Percentiles rank a stretch among this genome's conserved stretches.
These are phyloP conservation scores for Conus ventricosus DNA, from an alignment of 1,140 invertebrate genomes.

Conservation along the genomic window DNA sequence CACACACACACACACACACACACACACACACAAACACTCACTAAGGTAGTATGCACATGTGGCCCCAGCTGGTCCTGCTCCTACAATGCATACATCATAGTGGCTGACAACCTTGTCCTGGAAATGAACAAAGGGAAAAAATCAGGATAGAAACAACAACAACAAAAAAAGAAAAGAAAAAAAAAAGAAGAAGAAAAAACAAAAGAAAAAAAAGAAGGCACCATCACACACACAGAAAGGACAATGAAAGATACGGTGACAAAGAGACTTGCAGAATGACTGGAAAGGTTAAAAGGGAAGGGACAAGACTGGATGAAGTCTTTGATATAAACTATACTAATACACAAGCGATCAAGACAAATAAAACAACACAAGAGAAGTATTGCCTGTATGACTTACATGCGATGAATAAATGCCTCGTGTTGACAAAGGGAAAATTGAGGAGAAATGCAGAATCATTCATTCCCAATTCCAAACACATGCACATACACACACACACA, in stretches of 20 bases:
- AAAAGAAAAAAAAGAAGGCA: neutral
- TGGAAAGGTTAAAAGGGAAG: neutral
- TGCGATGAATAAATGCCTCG: no score
- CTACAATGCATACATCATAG: conserved; percentile 67
- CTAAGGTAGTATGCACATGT: conserved; percentile 65
- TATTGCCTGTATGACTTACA: no score
- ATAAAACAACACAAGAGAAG: no score
- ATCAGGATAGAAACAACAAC: neutral
- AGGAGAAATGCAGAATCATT: neutral
- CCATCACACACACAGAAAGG: no score
- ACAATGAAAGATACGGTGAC: neutral
- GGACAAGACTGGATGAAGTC: neutral
- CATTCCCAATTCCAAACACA: no score
- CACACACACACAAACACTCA: conserved; percentile 29
- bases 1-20: no score
- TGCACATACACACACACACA: no score
- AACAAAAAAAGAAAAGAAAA: neutral
- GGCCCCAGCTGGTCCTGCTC: conserved; percentile 63
- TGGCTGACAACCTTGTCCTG: conserved; percentile 51
- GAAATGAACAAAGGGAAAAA: neutral
- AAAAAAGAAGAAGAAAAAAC: no score
- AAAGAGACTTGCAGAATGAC: neutral
- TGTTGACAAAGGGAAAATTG: neutral
- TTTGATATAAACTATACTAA: neutral
- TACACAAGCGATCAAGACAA: no score